Conservation (phyloP, 2,113 vertebrate genomes). For the Rhinoderma darwinii region DNA sequence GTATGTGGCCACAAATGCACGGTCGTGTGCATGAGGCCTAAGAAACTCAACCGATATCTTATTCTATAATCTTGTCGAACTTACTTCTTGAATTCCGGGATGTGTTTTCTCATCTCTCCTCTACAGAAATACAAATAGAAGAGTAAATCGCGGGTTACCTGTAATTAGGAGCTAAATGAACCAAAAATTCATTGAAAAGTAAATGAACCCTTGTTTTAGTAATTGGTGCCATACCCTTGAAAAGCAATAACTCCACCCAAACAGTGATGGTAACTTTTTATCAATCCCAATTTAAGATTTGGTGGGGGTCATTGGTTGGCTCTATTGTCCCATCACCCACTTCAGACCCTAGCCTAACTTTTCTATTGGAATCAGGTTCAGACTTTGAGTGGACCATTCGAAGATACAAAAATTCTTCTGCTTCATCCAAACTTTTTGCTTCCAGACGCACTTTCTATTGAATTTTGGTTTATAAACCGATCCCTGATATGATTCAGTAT, state of each 20-base stretch:
- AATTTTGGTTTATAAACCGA: too few species aligned
- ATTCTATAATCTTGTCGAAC: neutral
- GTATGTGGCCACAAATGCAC: too few species aligned
- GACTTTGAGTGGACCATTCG: too few species aligned
- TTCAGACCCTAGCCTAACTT: neutral
- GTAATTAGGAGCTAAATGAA: neutral
- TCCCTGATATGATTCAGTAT: too few species aligned
- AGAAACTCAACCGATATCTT: neutral
- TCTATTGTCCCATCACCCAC: neutral
- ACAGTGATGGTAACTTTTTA: neutral
- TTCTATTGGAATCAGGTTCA: too few species aligned
- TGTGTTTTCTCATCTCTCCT: conserved; percentile 71
- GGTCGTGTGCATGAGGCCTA: too few species aligned
- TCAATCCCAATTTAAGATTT: neutral
- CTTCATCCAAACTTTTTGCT: too few species aligned
- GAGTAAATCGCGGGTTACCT: neutral
- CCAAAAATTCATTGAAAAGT: neutral
- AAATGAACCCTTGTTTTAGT: neutral
- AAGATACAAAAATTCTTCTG: too few species aligned
- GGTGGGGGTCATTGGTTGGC: neutral
- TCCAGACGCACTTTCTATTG: too few species aligned
- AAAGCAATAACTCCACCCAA: neutral
- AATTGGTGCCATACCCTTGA: neutral
- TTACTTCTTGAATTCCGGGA: conserved; percentile 73
- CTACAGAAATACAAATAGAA: conserved; percentile 63